Conservation (phyloP, 2,113 vertebrate genomes). For the Tetrax tetrax region DNA sequence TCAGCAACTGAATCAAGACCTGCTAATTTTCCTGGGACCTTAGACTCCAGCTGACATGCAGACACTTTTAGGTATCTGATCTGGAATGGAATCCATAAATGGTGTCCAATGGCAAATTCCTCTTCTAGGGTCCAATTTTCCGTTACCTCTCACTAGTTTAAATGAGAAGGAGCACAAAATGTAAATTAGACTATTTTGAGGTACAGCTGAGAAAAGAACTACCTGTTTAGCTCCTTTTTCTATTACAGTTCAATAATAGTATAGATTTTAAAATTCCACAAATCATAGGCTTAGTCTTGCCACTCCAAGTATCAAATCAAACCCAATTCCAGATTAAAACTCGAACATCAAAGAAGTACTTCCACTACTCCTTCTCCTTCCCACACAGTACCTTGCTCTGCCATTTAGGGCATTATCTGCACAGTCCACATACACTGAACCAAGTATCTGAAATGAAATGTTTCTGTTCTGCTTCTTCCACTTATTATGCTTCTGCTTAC, state of each 20-base stretch:
- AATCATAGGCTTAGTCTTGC: slow-evolving; percentile 16
- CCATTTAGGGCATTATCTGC: not conserved
- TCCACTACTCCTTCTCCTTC: not conserved
- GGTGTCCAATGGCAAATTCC: not conserved
- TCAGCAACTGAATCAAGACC: not conserved
- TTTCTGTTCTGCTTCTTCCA: not conserved
- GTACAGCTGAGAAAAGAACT: not conserved
- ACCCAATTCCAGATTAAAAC: not conserved
- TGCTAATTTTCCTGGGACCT: not conserved
- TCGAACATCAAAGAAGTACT: not conserved
- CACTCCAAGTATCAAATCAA: slow-evolving; percentile 12
- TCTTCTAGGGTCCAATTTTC: not conserved
- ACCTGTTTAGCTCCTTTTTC: not conserved
- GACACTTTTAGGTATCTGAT: not conserved
- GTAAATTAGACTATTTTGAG: not conserved
- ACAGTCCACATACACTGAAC: not conserved
- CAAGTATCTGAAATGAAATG: not conserved
- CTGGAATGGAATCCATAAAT: not conserved
- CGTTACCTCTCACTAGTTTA: not conserved
- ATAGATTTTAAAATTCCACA: slow-evolving; percentile 4
- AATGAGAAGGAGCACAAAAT: not conserved
- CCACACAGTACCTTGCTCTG: not conserved
- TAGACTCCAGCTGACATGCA: not conserved
- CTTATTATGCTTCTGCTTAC: not conserved
- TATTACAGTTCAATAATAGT: not conserved